These are phyloP conservation scores for Charadrius vociferus DNA, from an alignment of 2,113 vertebrate species.

Conservation along the genomic window DNA sequence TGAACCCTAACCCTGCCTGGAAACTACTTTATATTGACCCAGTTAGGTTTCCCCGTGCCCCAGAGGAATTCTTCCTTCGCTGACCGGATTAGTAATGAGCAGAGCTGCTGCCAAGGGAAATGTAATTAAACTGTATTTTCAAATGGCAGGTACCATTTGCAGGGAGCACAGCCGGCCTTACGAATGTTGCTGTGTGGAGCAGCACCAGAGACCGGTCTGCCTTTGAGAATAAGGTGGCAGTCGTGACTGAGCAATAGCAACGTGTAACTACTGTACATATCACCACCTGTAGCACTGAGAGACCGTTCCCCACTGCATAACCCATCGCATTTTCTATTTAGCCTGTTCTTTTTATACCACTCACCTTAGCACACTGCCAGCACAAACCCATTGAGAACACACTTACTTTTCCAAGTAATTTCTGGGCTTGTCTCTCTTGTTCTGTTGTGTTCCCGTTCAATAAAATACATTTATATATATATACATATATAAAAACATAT, in stretches of 20 bases:
- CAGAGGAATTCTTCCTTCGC: background rate
- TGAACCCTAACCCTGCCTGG: background rate
- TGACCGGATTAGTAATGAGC: background rate
- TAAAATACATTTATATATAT: slow-evolving; percentile 46
- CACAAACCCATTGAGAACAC: background rate
- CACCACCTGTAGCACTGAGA: slow-evolving; percentile 33
- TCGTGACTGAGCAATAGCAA: slow-evolving; percentile 65
- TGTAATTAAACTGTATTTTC: background rate
- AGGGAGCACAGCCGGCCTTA: slow-evolving; percentile 39
- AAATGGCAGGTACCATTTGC: background rate
- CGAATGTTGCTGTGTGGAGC: background rate
- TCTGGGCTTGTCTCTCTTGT: slow-evolving; percentile 34
- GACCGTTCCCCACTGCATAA: background rate
- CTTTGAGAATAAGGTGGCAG: slow-evolving; percentile 3
- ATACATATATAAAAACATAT: slow-evolving; percentile 52
- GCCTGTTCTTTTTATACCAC: slow-evolving; percentile 55
- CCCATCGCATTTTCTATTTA: slow-evolving; percentile 40
- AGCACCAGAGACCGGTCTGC: background rate
- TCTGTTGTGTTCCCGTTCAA: slow-evolving; percentile 46
- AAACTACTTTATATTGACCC: slow-evolving; percentile 24
- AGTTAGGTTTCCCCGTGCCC: background rate
- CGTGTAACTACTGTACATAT: slow-evolving; percentile 36
- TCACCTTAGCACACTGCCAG: background rate
- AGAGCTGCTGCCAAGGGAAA: slow-evolving; percentile 23
- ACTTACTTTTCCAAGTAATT: slow-evolving; percentile 36